Percentiles rank a stretch among this genome's conserved stretches.
Conservation (phyloP, 2,797 vertebrate species). For the Epinephelus awoara region DNA sequence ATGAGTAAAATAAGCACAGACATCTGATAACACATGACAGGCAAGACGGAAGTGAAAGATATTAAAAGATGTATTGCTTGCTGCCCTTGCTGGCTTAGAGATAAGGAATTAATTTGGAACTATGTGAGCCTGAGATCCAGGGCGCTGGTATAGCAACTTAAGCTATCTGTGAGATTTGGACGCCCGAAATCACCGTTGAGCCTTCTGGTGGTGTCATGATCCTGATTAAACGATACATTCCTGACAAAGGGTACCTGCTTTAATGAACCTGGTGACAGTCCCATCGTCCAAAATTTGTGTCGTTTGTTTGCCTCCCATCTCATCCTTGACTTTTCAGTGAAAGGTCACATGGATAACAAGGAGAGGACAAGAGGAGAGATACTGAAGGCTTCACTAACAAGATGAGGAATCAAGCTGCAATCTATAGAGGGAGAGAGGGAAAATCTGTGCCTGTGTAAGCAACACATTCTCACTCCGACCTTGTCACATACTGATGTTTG, state of each 20-base stretch:
- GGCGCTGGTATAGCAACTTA: background rate
- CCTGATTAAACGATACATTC: constrained; percentile 8
- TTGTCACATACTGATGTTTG: too few species aligned
- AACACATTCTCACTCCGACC: background rate
- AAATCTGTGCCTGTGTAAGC: background rate
- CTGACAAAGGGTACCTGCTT: background rate
- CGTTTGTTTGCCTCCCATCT: constrained; percentile 1
- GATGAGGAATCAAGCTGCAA: background rate
- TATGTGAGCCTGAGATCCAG: background rate
- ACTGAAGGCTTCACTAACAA: background rate
- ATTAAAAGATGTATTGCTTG: background rate
- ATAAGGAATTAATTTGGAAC: background rate
- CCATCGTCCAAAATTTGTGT: background rate
- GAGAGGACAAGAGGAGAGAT: constrained; percentile 7
- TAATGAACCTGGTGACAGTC: background rate
- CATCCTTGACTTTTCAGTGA: background rate
- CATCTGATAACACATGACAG: constrained; percentile 1
- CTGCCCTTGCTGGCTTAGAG: background rate
- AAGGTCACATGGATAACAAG: constrained; percentile 16
- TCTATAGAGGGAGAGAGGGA: background rate
- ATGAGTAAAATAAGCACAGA: background rate
- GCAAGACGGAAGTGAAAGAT: background rate
- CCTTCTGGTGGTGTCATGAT: background rate
- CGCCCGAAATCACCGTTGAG: background rate
- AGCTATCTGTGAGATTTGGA: background rate